Conservation (phyloP, 2,113 vertebrate species). For the Gnathonemus longibarbis region DNA sequence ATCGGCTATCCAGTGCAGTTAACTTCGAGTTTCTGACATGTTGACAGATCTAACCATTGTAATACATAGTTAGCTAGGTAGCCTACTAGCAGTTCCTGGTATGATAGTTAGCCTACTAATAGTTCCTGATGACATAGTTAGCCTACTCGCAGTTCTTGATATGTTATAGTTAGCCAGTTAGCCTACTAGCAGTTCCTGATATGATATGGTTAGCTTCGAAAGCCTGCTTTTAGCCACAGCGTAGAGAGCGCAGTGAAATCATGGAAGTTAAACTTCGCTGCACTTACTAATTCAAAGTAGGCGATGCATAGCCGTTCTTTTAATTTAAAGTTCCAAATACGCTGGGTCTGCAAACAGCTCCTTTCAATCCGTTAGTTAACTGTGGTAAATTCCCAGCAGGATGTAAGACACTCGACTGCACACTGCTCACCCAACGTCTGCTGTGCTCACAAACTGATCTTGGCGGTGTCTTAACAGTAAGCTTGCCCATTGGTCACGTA, state of each 20-base stretch:
- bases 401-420: neutral
- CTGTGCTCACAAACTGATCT: conserved; percentile 45
- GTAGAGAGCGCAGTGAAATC: neutral
- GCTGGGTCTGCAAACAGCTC: neutral
- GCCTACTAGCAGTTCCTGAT: neutral
- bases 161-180: neutral
- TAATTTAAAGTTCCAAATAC: conserved; percentile 31
- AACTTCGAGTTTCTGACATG: neutral
- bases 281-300: conserved; percentile 14
- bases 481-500: conserved; percentile 36
- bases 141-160: neutral
- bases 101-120: neutral
- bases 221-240: neutral
- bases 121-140: neutral
- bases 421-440: conserved; percentile 8
- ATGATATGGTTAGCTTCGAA: neutral
- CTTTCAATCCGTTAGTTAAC: neutral
- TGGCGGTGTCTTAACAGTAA: conserved; percentile 43
- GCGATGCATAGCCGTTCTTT: neutral
- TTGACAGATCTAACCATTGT: neutral
- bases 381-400: neutral
- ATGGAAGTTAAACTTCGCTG: neutral
- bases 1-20: neutral
- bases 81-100: neutral
- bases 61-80: neutral